Evolutionary conservation across 2,888 invertebrate species (phyloP).

Genomic region (Drosophila stalkeri): DNA sequence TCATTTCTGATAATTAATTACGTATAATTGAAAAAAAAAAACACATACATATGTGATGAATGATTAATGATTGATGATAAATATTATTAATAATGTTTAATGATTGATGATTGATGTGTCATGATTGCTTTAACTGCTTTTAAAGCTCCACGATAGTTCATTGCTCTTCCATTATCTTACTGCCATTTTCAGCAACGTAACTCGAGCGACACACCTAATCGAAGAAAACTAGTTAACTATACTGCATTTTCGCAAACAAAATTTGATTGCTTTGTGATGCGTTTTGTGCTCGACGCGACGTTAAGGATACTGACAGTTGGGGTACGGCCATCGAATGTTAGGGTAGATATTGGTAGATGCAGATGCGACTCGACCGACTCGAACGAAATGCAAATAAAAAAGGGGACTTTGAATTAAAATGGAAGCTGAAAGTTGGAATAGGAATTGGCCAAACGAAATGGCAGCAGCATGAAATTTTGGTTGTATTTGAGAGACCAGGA

Average conservation of each 20-base stretch:
- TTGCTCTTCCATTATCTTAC: not conserved
- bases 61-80: not conserved
- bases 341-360: constrained; percentile 1
- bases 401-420: constrained; percentile 64
- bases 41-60: not conserved
- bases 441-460: constrained; percentile 73
- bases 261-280: constrained; percentile 1
- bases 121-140: not conserved
- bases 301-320: not conserved
- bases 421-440: constrained; percentile 55
- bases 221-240: constrained; percentile 1
- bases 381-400: constrained; percentile 67
- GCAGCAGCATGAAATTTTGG: constrained; percentile 73
- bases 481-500: constrained; percentile 42
- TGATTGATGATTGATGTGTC: not conserved
- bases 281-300: not conserved
- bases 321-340: constrained; percentile 6
- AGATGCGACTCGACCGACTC: constrained; percentile 13
- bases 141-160: not conserved
- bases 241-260: not conserved
- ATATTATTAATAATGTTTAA: too few species aligned
- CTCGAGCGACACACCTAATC: not conserved
- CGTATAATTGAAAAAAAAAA: not conserved
- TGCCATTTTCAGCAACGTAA: not conserved
- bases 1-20: not conserved